Conservation (phyloP, 2,113 vertebrate species). For the Philantomba maxwellii region DNA sequence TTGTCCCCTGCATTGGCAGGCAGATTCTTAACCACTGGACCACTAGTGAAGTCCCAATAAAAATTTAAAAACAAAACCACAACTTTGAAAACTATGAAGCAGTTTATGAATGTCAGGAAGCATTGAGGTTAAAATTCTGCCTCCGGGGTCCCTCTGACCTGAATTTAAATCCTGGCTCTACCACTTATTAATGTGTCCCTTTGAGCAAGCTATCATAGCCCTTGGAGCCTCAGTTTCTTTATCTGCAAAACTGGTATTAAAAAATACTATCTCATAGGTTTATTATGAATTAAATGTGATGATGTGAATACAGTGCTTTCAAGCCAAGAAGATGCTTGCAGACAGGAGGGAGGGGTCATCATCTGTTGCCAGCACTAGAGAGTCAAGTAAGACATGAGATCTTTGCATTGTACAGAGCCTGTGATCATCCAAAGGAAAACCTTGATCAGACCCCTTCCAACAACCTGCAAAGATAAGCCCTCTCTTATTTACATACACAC, state of each 20-base stretch:
- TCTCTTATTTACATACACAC: neutral
- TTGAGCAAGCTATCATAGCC: neutral
- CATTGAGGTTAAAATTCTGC: neutral
- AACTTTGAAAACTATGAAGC: neutral
- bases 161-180: neutral
- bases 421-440: neutral
- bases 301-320: neutral
- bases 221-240: neutral
- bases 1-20: neutral
- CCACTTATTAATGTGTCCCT: neutral
- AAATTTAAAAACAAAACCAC: neutral
- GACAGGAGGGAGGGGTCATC: neutral
- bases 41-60: neutral
- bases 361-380: neutral
- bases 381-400: neutral
- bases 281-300: neutral
- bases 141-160: neutral
- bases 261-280: neutral
- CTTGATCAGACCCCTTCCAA: neutral
- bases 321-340: neutral
- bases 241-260: neutral
- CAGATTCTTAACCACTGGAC: neutral
- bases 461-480: neutral
- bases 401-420: neutral
- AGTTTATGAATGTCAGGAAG: neutral